Evolutionary conservation across 2,797 vertebrate genomes (phyloP), one percentile per base, ranked within the genome.

Genomic region (Tokudaia muenninki): DNA sequence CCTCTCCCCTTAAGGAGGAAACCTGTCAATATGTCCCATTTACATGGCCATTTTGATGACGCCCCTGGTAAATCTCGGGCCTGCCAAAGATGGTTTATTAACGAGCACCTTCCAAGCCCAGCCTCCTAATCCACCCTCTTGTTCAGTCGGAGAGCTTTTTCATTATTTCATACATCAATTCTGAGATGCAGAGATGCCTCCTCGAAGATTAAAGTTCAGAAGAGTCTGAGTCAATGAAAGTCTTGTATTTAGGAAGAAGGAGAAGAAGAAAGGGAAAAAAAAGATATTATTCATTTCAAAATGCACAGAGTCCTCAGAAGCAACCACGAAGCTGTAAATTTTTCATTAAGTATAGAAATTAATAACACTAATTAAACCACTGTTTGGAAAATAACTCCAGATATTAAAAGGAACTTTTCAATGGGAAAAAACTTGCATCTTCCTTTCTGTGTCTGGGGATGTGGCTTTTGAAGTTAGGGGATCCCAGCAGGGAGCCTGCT

Each of bases 111-210:
- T 91, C 82, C 82, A 96, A 98, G 50, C 95, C 61, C 94, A 95
- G 93, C 86, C 72, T 97, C 1, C 0, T 97, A 97, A 97, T 98
- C 86, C 93, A 63, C 34, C 6, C 59, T 17, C 12, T 90, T 79
- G 17, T 91, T 52, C 13, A 59, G 65, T 94, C 96, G 41, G 11
- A 52, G 79, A 87, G 31, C 81, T 37, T 94, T 80, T 67, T 96
- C 92, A 78, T 91, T 97, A 90, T 94, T 98, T n/a, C 88, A 55
- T 95, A 79, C 61, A 97, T 97, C 95, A 97, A 95, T 97, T 97
- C 57, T 97, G 78, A 80, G 19, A 97, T 96, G 1, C 65, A 96
- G 96, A 95, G 7, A 96, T 92, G 89, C 87, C 92, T 63, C 61
- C 29, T 77, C 5, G 95, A 97, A 94, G 82, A 96, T 84, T 91